Evolutionary conservation across 2,113 vertebrate genomes (phyloP).

Genomic region (Megaleporinus macrocephalus): DNA sequence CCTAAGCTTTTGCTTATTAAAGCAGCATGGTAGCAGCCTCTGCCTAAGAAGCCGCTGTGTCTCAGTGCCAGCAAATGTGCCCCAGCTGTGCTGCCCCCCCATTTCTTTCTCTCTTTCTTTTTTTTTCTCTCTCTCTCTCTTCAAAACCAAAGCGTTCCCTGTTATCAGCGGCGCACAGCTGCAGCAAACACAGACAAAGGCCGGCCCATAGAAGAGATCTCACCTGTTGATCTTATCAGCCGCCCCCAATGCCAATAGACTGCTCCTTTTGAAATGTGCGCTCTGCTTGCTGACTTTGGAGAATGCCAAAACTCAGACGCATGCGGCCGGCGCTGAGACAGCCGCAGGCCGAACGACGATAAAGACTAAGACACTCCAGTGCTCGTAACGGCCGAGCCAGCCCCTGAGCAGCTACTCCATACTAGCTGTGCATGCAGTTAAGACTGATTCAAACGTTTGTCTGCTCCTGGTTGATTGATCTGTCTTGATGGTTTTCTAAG

Average conservation of each 20-base stretch:
- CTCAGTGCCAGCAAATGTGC: slow-evolving; percentile 56
- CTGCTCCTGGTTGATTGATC: too few relatives aligned
- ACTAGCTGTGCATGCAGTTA: neutral
- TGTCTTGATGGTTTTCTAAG: too few relatives aligned
- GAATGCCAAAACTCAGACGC: slow-evolving; percentile 54
- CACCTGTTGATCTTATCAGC: slow-evolving; percentile 81
- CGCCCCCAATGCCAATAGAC: slow-evolving; percentile 67
- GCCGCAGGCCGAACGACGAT: neutral
- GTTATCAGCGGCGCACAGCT: slow-evolving; percentile 72
- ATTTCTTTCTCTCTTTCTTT: neutral
- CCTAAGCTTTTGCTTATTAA: slow-evolving; percentile 23
- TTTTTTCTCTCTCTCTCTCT: slow-evolving; percentile 35
- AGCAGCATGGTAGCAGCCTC: slow-evolving; percentile 5
- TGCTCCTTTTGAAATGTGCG: slow-evolving; percentile 67
- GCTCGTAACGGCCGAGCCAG: neutral
- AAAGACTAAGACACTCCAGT: neutral
- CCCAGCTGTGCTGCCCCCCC: slow-evolving; percentile 52
- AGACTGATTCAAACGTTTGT: too few relatives aligned
- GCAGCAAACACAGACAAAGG: slow-evolving; percentile 74
- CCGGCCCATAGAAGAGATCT: slow-evolving; percentile 69
- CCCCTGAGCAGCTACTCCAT: neutral
- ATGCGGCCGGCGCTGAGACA: slow-evolving; percentile 31
- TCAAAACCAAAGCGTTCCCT: slow-evolving; percentile 27
- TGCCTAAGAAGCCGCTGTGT: slow-evolving; percentile 43
- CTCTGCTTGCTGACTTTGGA: slow-evolving; percentile 64